Evolutionary conservation across 2,113 vertebrate genomes (phyloP), one percentile per base, ranked within the genome.

Genomic region (Strix uralensis): DNA sequence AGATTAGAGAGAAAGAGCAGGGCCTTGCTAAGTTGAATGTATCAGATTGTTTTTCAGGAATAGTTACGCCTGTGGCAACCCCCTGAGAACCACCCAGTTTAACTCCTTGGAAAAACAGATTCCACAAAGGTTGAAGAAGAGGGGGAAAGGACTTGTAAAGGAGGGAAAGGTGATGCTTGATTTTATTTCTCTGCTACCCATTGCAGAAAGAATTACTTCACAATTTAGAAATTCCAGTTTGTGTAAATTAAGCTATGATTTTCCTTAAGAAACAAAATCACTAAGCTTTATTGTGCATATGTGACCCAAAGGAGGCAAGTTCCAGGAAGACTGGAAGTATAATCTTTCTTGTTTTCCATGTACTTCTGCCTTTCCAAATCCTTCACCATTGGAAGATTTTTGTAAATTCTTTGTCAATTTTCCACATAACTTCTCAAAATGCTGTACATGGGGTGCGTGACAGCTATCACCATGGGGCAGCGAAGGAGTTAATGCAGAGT

Each of bases 21-120:
- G 98, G 98, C 98, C 98, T 98, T 98, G 97, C 97, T 98, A 99
- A 99, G 98, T 98, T 99, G 99, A 99, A 99, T 99, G 99, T 98
- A 99, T 98, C 98, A 98, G 99, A 99, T 99, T 99, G 98, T 99
- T 99, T 99, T 99, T 99, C 99, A 98, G 97, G 97, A 98, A 95
- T 97, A 98, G 98, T 98, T 95, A 84, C 80, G 95, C 98, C 97
- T 97, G 92, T 97, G 98, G 96, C 97, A 96, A 98, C 97, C 92
- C 93, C 96, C 97, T 96, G 96, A 97, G 98, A 98, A 97, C 91
- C 94, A 97, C 97, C 96, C 94, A 95, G 90, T 96, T 98, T 98
- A 98, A 98, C 98, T 97, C 98, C 98, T 98, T 38, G 63, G 94
- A 93, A 97, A 98, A 95, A 90, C 15, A 38, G 36, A 19, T 80